Conservation (phyloP, 2,888 invertebrate species). For the Platycheirus rosarum region DNA sequence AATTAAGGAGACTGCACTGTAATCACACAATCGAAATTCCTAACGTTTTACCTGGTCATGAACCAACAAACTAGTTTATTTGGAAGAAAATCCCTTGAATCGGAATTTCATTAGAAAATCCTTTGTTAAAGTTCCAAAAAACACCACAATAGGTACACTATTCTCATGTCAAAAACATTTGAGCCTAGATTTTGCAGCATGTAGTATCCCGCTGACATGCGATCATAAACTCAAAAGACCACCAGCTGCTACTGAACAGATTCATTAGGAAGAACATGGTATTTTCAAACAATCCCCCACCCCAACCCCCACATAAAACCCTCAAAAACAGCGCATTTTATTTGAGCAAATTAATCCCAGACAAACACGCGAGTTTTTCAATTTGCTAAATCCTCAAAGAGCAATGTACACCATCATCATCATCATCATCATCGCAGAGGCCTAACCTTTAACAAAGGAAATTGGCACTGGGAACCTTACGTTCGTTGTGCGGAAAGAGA, state of each 20-base stretch:
- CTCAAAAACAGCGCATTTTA: neutral
- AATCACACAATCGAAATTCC: too few species aligned
- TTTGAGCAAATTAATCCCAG: conserved; percentile 18
- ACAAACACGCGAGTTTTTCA: conserved; percentile 6
- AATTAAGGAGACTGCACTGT: too few species aligned
- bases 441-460: conserved; percentile 4
- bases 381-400: conserved; percentile 12
- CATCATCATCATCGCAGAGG: neutral
- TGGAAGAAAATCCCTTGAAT: too few species aligned
- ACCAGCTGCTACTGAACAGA: neutral
- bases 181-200: neutral
- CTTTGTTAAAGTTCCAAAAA: too few species aligned
- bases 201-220: conserved; percentile 1
- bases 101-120: too few species aligned
- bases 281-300: too few species aligned
- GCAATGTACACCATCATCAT: neutral
- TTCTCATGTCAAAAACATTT: conserved; percentile 15
- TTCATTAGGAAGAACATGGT: neutral
- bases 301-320: neutral
- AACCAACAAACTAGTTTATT: too few species aligned
- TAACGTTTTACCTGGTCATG: too few species aligned
- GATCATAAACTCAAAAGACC: conserved; percentile 9
- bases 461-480: neutral
- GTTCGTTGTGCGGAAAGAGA: neutral
- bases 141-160: neutral